Base-by-base conservation (phyloP, 2,113 vertebrate genomes). In the Sphaerodactylus townsendi region DNA sequence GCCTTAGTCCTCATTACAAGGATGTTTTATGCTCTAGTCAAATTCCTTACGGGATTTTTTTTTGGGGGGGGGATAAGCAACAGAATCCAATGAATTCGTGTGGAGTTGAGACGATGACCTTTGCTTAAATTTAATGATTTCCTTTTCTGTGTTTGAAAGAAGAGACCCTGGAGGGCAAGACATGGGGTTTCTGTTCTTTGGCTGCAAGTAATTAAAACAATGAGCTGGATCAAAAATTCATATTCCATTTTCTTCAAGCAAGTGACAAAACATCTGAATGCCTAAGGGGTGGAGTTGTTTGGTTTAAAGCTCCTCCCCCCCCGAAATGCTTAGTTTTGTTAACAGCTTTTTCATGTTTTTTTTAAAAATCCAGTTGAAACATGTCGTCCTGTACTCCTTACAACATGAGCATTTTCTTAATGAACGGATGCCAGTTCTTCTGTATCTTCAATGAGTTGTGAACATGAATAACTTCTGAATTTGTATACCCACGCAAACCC, bases 181-280 rank as follows among this genome's bases (percentile, higher is more conserved):
- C 71, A 25, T 44, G 30, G 15, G 8, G 6, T 79, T 87, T 91
- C 86, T 2, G 7, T 17, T 89, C 65, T 87, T 88, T 41, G 33
- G 23, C 23, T 83, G 48, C n/a, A 4, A 88, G 2, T 77, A 85
- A 44, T 79, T 88, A 73, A 59, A 83, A 23, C 0, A 48, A 19
- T 65, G n/a, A 10, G 87, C 79, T 82, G 30, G 70, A 39, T 48
- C 0, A 44, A 28, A 13, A 41, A 84, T 39, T 85, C 30, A 56
- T 64, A 69, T 39, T 50, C 39, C 0, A 46, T 25, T 46, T 0
- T n/a, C 80, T 44, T 89, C 37, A 66, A 56, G 35, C 2, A 0
- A 0, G 15, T 87, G 87, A 65, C 1, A 0, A 41, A 53, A 3
- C 0, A 59, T 62, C 79, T 64, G 10, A 53, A 8, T 68, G 14